phyloP scores from a whole-genome alignment of 2,797 vertebrate species.

The Helicolenus hilgendorfi region DNA sequence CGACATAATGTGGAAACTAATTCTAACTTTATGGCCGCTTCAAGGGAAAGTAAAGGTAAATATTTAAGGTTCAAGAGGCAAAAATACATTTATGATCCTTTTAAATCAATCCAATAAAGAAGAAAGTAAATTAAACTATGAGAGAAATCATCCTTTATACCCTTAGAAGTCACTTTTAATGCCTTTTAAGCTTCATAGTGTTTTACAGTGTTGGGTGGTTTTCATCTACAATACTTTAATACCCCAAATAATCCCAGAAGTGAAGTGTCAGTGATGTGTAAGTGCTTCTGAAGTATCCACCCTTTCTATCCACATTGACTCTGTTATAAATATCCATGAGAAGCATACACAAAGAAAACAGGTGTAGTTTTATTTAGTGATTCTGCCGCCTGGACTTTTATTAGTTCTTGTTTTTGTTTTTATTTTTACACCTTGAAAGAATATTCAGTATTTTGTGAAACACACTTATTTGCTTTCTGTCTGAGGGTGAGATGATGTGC shows the following conservation, averaged over 20 bases:
- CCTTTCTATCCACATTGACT: neutral
- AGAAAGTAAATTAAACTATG: neutral
- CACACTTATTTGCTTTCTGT: neutral
- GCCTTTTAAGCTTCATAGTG: neutral
- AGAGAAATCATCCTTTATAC: conserved; percentile 6
- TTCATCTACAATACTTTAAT: neutral
- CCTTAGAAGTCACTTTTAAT: neutral
- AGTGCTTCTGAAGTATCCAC: neutral
- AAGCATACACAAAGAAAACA: neutral
- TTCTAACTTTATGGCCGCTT: neutral
- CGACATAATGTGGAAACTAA: neutral
- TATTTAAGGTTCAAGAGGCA: neutral
- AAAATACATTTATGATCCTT: neutral
- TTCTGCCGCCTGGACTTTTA: neutral
- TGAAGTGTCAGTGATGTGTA: neutral
- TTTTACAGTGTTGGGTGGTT: neutral
- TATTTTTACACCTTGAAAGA: no score
- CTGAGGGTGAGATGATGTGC: neutral
- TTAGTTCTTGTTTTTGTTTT: neutral
- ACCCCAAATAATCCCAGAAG: neutral
- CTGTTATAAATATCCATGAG: neutral
- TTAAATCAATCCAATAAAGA: neutral
- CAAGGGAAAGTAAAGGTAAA: neutral
- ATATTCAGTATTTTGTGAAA: no score
- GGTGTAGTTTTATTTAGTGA: neutral